Percentiles rank a stretch among this genome's conserved stretches.
These are phyloP conservation scores for Lepilemur septentrionalis DNA, from an alignment of 2,797 vertebrate species.

Conservation along the genomic window DNA sequence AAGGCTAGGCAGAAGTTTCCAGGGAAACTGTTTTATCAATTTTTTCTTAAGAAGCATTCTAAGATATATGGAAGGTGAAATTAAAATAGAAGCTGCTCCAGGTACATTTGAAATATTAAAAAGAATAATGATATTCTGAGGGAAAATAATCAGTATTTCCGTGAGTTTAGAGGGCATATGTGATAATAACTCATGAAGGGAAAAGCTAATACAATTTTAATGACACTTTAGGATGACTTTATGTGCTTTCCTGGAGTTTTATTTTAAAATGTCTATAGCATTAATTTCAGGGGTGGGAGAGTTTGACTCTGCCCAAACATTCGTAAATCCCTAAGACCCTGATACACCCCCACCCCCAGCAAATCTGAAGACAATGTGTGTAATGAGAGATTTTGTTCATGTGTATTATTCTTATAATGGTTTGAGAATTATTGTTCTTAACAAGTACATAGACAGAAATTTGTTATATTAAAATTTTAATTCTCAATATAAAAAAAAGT, in stretches of 20 bases:
- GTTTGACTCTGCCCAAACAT: background rate
- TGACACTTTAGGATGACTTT: background rate
- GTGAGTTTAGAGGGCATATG: background rate
- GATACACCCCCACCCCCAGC: background rate
- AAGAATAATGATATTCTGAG: background rate
- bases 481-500: slow-evolving; percentile 15
- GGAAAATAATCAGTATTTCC: background rate
- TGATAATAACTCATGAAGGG: background rate
- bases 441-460: background rate
- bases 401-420: background rate
- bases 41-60: background rate
- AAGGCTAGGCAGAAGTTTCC: background rate
- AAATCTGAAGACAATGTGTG: background rate
- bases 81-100: background rate
- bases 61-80: background rate
- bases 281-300: background rate
- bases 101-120: background rate
- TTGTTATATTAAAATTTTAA: background rate
- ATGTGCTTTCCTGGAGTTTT: background rate
- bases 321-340: background rate
- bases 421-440: background rate
- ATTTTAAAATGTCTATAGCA: background rate
- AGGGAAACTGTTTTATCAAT: background rate
- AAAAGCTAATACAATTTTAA: background rate
- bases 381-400: background rate